These are phyloP conservation scores for Drosophila ezoana DNA, from an alignment of 2,888 invertebrate species.

Conservation along the genomic window DNA sequence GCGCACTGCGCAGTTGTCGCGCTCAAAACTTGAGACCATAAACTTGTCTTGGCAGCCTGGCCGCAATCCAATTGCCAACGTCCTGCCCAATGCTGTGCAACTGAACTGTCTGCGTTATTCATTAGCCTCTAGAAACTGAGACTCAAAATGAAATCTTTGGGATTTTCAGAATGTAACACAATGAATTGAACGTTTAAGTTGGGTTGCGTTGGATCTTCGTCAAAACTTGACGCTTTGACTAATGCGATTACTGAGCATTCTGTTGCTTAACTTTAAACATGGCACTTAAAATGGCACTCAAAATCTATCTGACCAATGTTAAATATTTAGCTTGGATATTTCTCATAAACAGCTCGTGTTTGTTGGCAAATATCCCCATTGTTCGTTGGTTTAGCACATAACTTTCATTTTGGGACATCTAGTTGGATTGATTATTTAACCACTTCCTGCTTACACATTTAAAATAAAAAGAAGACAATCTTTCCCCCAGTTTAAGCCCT, in stretches of 20 bases:
- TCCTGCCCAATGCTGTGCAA: slow-evolving; percentile 31
- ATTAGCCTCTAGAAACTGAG: slow-evolving; percentile 52
- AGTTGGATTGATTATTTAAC: background rate
- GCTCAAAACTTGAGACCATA: slow-evolving; percentile 64
- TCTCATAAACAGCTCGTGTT: background rate
- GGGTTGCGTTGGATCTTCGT: slow-evolving; percentile 3
- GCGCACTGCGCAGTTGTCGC: slow-evolving; percentile 70
- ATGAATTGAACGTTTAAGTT: slow-evolving; percentile 20
- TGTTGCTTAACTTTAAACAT: slow-evolving; percentile 4
- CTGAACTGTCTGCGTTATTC: slow-evolving; percentile 65
- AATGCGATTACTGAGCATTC: slow-evolving; percentile 33
- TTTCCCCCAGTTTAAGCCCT: slow-evolving; percentile 22
- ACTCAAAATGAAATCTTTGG: slow-evolving; percentile 49
- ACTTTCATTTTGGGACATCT: slow-evolving; percentile 29
- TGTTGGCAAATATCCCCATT: slow-evolving; percentile 1
- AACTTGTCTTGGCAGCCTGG: slow-evolving; percentile 69
- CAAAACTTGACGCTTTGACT: slow-evolving; percentile 15
- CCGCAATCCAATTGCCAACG: slow-evolving; percentile 75
- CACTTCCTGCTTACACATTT: slow-evolving; percentile 49
- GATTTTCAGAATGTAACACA: slow-evolving; percentile 23
- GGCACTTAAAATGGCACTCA: too few relatives aligned
- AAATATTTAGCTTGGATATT: background rate
- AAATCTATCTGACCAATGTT: background rate
- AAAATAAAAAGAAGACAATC: slow-evolving; percentile 4
- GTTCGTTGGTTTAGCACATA: background rate